A percentile compares a stretch with the other conserved stretches of the same genome.
Evolutionary conservation across 1,140 invertebrate genomes (phyloP).

Genomic region (Macrobrachium nipponense): DNA sequence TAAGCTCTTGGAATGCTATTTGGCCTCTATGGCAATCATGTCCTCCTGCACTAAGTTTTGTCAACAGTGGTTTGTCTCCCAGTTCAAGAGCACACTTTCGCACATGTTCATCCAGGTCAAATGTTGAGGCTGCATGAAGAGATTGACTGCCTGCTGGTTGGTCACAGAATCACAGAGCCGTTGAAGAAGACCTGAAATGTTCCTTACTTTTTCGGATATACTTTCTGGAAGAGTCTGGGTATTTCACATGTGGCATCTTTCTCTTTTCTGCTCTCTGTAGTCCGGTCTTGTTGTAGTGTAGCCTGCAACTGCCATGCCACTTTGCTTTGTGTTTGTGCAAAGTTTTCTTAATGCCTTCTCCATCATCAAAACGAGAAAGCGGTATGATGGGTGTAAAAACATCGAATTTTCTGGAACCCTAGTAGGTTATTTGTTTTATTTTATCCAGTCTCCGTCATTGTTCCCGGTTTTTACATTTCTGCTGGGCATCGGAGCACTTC

Average conservation of each 20-base stretch:
- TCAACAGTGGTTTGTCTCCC: too few relatives aligned
- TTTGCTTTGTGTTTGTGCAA: too few relatives aligned
- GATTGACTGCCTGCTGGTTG: too few relatives aligned
- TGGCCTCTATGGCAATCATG: too few relatives aligned
- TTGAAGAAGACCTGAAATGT: background rate
- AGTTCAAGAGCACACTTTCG: too few relatives aligned
- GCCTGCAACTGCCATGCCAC: too few relatives aligned
- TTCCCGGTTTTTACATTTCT: background rate
- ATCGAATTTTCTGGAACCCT: constrained; percentile 4
- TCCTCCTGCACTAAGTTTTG: too few relatives aligned
- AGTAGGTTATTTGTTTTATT: background rate
- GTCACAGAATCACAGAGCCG: background rate
- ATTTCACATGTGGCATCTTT: constrained; percentile 9
- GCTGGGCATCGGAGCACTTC: constrained; percentile 3
- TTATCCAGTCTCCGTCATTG: background rate
- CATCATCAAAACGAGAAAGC: constrained; percentile 1
- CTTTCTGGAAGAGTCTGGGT: background rate
- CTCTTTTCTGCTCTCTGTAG: too few relatives aligned
- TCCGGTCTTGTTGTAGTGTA: too few relatives aligned
- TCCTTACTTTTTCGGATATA: background rate
- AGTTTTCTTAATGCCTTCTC: constrained; percentile 8
- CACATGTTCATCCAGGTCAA: too few relatives aligned
- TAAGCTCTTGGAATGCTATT: too few relatives aligned
- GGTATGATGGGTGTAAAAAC: background rate
- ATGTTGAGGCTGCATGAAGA: too few relatives aligned